phyloP scores from a whole-genome alignment of 1,140 invertebrate genomes.

The Asbolus verrucosus region DNA sequence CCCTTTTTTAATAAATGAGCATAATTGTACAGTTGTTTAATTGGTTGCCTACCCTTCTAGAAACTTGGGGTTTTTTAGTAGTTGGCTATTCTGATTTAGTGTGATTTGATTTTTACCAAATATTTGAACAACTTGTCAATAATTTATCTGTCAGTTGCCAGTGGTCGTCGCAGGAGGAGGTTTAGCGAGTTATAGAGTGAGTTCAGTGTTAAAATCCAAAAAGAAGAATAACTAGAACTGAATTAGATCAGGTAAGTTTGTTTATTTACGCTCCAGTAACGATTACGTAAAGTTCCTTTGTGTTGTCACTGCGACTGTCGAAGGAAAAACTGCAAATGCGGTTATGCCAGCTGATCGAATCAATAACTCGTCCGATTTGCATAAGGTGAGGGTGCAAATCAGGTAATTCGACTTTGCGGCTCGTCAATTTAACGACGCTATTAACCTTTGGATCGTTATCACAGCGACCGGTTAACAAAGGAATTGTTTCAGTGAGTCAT shows the following conservation, averaged over 20 bases:
- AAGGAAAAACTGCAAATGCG: too few species aligned
- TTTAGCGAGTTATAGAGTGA: background rate
- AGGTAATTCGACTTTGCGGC: too few species aligned
- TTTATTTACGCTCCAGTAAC: background rate
- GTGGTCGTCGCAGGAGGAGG: background rate
- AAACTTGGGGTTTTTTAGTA: background rate
- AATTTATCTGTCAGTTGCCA: slow-evolving; percentile 32
- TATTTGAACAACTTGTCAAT: slow-evolving; percentile 25
- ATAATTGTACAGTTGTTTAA: too few species aligned
- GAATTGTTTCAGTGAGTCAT: slow-evolving; percentile 9
- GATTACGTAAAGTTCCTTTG: background rate
- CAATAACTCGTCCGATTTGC: background rate
- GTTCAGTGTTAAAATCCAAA: slow-evolving; percentile 13
- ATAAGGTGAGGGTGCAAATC: too few species aligned
- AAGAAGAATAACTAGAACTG: background rate
- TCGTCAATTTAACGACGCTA: background rate
- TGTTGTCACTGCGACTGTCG: background rate
- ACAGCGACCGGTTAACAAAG: background rate
- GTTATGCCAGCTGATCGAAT: background rate
- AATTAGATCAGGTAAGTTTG: slow-evolving; percentile 16
- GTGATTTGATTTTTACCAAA: too few species aligned
- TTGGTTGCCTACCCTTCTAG: slow-evolving; percentile 9
- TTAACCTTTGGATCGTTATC: slow-evolving; percentile 22
- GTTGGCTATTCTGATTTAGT: slow-evolving; percentile 10
- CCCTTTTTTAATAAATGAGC: background rate